Conservation (phyloP, 1,140 invertebrate species). For the Plutomurus gul region DNA sequence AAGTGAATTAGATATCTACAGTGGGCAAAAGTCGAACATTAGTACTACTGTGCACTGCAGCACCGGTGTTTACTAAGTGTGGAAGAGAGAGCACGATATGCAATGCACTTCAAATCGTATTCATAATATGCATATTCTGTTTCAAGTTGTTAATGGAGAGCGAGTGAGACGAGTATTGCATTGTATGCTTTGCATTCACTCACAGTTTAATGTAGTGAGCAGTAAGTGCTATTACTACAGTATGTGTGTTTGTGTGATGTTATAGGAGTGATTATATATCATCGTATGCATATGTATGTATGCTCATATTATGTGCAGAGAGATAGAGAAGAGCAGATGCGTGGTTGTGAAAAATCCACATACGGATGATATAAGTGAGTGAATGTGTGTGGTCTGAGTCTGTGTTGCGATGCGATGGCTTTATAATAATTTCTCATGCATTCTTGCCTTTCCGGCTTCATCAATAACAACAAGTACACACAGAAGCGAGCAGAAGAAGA, state of each 20-base stretch:
- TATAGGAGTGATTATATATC: not conserved
- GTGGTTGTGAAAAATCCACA: constrained; percentile 48
- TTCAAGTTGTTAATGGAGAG: constrained; percentile 11
- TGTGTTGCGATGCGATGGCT: constrained; percentile 46
- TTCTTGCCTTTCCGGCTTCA: constrained; percentile 53
- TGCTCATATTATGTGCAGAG: too few relatives aligned
- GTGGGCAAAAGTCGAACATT: not conserved
- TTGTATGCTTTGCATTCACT: too few relatives aligned
- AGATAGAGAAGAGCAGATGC: constrained; percentile 24
- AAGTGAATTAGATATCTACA: constrained; percentile 3
- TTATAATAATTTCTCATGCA: constrained; percentile 54
- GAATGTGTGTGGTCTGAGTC: constrained; percentile 49
- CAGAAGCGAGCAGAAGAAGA: constrained; percentile 24
- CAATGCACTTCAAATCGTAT: constrained; percentile 9
- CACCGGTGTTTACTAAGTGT: not conserved
- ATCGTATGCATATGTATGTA: not conserved
- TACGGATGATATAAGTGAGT: constrained; percentile 43
- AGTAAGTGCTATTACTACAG: too few relatives aligned
- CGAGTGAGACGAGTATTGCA: not conserved
- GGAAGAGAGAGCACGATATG: not conserved
- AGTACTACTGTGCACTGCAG: not conserved
- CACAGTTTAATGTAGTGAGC: not conserved
- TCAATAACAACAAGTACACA: constrained; percentile 50
- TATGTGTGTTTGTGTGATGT: not conserved
- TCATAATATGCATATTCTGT: constrained; percentile 27